Conservation (phyloP, 2,113 vertebrate species). For the Psittacula cyanocephala region DNA sequence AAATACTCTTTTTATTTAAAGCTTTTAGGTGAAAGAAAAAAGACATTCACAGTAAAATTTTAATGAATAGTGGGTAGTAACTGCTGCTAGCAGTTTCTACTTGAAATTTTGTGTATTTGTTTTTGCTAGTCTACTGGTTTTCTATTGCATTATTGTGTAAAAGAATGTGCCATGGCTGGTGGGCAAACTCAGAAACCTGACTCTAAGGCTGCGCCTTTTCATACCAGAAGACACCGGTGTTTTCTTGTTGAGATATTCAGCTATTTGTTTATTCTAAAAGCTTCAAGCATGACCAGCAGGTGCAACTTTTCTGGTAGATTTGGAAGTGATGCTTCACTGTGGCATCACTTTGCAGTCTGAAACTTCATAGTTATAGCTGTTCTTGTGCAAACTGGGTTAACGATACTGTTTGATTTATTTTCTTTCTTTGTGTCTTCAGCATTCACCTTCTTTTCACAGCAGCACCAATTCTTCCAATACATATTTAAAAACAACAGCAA, state of each 20-base stretch:
- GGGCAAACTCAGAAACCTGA: background rate
- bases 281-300: background rate
- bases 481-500: background rate
- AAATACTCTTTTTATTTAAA: background rate
- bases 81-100: background rate
- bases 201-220: background rate
- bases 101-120: background rate
- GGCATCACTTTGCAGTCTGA: background rate
- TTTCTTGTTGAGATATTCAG: background rate
- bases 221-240: background rate
- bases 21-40: background rate
- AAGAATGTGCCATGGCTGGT: background rate
- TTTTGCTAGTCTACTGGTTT: background rate
- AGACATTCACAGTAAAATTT: background rate
- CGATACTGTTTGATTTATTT: background rate
- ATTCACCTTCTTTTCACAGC: background rate
- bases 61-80: background rate
- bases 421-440: background rate
- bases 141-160: background rate
- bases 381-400: background rate
- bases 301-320: background rate
- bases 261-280: background rate
- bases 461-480: background rate
- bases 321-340: background rate
- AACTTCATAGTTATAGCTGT: background rate